Base-by-base conservation (phyloP, 2,113 vertebrate genomes). In the Amblyornis subalaris region DNA sequence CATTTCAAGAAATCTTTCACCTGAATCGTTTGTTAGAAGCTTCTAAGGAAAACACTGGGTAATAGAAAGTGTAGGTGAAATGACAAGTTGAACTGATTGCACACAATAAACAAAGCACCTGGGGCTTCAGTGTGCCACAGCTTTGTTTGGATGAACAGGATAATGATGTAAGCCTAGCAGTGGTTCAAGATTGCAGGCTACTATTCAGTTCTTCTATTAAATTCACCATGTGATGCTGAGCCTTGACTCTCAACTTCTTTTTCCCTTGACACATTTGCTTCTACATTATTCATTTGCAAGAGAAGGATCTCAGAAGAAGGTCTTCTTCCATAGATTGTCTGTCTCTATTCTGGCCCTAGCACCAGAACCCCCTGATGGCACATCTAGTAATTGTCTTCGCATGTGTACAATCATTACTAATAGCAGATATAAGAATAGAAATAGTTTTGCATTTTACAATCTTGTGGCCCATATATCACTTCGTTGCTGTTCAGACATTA, bases 51-150 rank as follows among this genome's bases (percentile, higher is more conserved):
- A 90, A 64, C 78, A 80, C 22, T 7, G 55, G 83, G 55, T 92
- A 92, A 92, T 7, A 70, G 71, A 57, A 91, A 88, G 79, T n/a
- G 69, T n/a, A 77, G 89, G 65, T 73, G 92, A 92, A 80, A 64
- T 58, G 85, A 90, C 85, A 81, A 88, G 79, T 40, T 92, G 85
- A 66, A 83, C 83, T 40, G 85, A 86, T 40, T 70, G 88, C 92
- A 64, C 51, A 35, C 67, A 55, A 74, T 58, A 85, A 89, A 91
- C 48, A 81, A 64, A 81, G 47, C 1, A 3, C 44, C 82, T 62
- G 58, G 51, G 82, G 62, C 19, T 80, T 14, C 86, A 17, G 65
- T 8, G 33, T 33, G 35, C 38, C 40, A n/a, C 14, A 50, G 90
- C 26, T 74, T 65, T 47, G 33, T 96, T 54, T 79, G 88, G 85